Base-by-base conservation (phyloP, 2,888 invertebrate species). In the Aporophyla lueneburgensis region DNA sequence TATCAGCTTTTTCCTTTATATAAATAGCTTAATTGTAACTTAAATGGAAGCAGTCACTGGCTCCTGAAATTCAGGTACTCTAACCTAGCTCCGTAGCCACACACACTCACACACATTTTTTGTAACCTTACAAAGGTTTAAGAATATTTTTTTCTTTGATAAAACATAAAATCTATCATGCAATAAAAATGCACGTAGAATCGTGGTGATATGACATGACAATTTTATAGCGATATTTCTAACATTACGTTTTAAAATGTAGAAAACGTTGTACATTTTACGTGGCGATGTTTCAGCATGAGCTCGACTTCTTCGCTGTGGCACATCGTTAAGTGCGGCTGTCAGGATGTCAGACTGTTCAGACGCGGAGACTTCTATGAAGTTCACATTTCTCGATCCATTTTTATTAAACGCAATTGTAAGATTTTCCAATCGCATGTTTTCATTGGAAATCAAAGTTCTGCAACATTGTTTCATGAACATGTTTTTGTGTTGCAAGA, bases 261-360 rank as follows among this genome's bases (percentile, higher is more conserved):
- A 58, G 56, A 62, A 78, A 73, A 67, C 27, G 59, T 65, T 10
- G 27, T 56, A 49, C 68, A 61, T 69, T 74, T 84, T 71, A 71
- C 43, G 12, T 2, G 1, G 14, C 27, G 71, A 74, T 81, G 73
- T 70, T 69, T 70, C 81, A 83, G 63, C 69, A 21, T 51, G 24
- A 72, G 67, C 70, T 58, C 61, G 59, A 72, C 80, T 76, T 70
- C 43, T 72, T 71, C 40, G 73, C 73, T 59, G 70, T 49, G 21
- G 71, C 54, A 43, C 58, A 43, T 81, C 65, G 74, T 83, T 79
- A 74, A 49, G 75, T 53, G 24, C 33, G 21, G 54, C 62, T 72
- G 66, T 72, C 80, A 70, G 21, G 16, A 56, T 33, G 56, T 71
- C 43, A 53, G 33, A 33, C 33, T 78, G 21, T 58, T 46, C 43